A percentile compares a stretch with the other conserved stretches of the same genome.
Conservation (phyloP, 2,113 vertebrate genomes). For the Oreochromis aureus region DNA sequence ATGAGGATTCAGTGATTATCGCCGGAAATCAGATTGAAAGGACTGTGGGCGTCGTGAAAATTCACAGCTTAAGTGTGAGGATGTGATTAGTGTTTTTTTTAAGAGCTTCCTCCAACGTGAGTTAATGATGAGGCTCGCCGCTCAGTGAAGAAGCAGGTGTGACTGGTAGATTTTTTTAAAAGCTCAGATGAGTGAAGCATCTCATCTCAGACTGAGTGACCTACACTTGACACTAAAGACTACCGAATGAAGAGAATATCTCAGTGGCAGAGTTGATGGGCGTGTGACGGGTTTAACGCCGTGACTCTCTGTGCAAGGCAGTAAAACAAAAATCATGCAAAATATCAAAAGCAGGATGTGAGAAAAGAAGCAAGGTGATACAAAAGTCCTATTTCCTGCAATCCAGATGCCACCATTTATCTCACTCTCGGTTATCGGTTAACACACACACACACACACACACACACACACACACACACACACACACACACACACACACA, state of each 20-base stretch:
- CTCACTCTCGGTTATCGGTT: neutral
- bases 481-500: neutral
- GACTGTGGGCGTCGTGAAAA: neutral
- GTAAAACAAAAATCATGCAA: neutral
- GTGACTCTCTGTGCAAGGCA: neutral
- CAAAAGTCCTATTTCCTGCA: neutral
- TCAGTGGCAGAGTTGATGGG: neutral
- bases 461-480: neutral
- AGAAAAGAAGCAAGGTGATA: neutral
- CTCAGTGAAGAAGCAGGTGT: neutral
- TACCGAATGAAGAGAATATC: neutral
- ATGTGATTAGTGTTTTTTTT: neutral
- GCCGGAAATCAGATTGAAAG: neutral
- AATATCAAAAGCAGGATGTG: neutral
- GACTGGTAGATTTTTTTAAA: neutral
- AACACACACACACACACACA: neutral
- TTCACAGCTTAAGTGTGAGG: neutral
- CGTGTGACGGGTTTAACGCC: neutral
- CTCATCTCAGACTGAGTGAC: neutral
- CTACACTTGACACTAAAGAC: neutral
- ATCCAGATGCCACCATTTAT: neutral
- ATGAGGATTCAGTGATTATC: neutral
- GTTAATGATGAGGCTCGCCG: neutral
- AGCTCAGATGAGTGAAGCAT: neutral
- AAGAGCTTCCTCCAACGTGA: neutral